Evolutionary conservation across 2,888 invertebrate genomes (phyloP), one percentile per base, ranked within the genome.

Genomic region (Mythimna lalbum): DNA sequence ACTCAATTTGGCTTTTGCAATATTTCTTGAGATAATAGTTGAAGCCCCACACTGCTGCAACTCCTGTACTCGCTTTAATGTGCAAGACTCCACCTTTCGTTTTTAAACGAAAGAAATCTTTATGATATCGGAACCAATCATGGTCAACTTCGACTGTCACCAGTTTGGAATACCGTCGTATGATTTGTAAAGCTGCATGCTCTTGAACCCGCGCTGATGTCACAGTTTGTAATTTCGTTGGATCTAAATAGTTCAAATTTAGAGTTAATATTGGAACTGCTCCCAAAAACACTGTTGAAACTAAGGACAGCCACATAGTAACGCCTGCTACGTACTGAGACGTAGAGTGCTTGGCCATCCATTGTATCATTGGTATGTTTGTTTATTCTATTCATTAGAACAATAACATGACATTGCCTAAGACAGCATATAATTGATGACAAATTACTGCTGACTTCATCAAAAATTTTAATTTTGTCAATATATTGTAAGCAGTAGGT

Each of bases 11-110:
- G 84, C 97, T 97, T 78, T 97, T 96, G 90, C 98, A 98, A 87
- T 97, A 97, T 87, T 98, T 97, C 91, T 98, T 99, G 50, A 99
- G 93, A 89, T 98, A 99, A 90, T 98, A 97, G 90, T 99, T 97
- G 87, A 99, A 97, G 0, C 98, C 99, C 97, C 98, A 98, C 0
- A 98, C 97, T 0, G 97, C 98, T 0, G 98, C 97, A 0, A 99
- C 98, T 0, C 98, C 99, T 21, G 97, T 97, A 36, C 97, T 97
- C 0, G 97, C 98, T 61, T 88, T 91, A 55, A 96, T 96, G 10
- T 89, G 80, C 3, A 96, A 82, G 10, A 78, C 69, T 1, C 89
- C 90, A 36, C 88, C 69, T 2, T 80, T 63, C 2, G 92, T 92
- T 14, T 89, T 87, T 21, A 96, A 73, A 0, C 86, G 73, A 63